phyloP scores from a whole-genome alignment of 2,888 invertebrate genomes.

The Eudasyphora cyanicolor region DNA sequence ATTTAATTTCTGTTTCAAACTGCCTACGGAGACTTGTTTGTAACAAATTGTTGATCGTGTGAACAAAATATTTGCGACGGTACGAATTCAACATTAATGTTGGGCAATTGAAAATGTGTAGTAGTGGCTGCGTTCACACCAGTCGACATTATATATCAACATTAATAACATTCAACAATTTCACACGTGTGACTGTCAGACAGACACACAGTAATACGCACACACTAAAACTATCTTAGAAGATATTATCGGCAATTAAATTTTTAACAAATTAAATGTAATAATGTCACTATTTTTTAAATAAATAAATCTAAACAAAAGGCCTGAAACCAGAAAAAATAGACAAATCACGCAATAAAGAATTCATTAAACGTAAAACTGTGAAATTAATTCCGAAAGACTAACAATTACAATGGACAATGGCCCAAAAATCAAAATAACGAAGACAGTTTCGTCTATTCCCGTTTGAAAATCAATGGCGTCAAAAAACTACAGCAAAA shows the following conservation, averaged over 20 bases:
- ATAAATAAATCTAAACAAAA: slow-evolving; percentile 42
- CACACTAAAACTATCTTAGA: slow-evolving; percentile 8
- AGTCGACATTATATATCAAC: background rate
- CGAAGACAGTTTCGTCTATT: slow-evolving; percentile 35
- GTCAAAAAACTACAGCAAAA: background rate
- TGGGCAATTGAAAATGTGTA: background rate
- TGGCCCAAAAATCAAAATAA: slow-evolving; percentile 39
- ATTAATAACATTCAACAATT: background rate
- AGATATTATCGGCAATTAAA: slow-evolving; percentile 45
- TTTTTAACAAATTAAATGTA: slow-evolving; percentile 40
- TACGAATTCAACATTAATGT: background rate
- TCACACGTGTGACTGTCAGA: background rate
- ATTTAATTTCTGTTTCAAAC: background rate
- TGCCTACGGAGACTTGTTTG: background rate
- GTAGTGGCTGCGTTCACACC: background rate
- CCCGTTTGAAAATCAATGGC: background rate
- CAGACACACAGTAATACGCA: background rate
- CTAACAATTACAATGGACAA: slow-evolving; percentile 6
- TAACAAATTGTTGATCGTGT: slow-evolving; percentile 5
- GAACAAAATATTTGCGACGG: background rate
- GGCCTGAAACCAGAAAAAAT: background rate
- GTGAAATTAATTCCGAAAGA: slow-evolving; percentile 53
- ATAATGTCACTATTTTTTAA: slow-evolving; percentile 55
- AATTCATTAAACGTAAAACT: slow-evolving; percentile 55
- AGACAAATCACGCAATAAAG: slow-evolving; percentile 51